Evolutionary conservation across 2,888 invertebrate species (phyloP), one percentile per base, ranked within the genome.

Genomic region (Pristionchus arcanus): DNA sequence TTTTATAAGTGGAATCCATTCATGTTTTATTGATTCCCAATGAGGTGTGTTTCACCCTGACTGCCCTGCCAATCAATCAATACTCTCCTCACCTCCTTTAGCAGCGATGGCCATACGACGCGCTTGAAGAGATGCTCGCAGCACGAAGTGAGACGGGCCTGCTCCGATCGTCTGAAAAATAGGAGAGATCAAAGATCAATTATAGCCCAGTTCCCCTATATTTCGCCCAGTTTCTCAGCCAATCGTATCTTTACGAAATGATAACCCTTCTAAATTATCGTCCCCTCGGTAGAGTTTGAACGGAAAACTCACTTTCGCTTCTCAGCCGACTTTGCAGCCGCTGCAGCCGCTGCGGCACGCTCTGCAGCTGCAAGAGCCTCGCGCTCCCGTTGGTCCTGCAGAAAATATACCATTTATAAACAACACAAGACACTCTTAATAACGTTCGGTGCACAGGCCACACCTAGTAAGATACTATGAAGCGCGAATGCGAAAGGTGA

Each of bases 111-210:
- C 84, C 84, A 85, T 31, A 55, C 13, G 34, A 34, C 37, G 37
- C 53, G 87, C 68, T 87, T 87, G 87, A 68, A 87, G 87, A 87
- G 25, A 2, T 42, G 28, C n/a, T 87, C 87, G 68, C 34, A 31
- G 87, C 42, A 63, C 42, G 87, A 42, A 0, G n/a, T 19, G 16
- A 87, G 87, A 7, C 87, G 87, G 34, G 34, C 59, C 59, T 49
- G 34, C n/a, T 85, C 28, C 37, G 84, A 85, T 21, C 34, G 15
- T 34, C 84, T 85, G 84, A 55, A 21, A 83, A 28, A 28, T n/a
- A n/a, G n/a, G 37, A 53, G 31, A 81, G 49, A 77, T 42, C 77
- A 77, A 37, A 74, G 74, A 74, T 37, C 2, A 68, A 28, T 68
- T 19, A 63, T 4, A n/a, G 59, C 59, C 7, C 21, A 59, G 16